Percentiles rank a stretch among this genome's conserved stretches.
phyloP scores from a whole-genome alignment of 2,888 invertebrate genomes.

The Eristalis arbustorum region DNA sequence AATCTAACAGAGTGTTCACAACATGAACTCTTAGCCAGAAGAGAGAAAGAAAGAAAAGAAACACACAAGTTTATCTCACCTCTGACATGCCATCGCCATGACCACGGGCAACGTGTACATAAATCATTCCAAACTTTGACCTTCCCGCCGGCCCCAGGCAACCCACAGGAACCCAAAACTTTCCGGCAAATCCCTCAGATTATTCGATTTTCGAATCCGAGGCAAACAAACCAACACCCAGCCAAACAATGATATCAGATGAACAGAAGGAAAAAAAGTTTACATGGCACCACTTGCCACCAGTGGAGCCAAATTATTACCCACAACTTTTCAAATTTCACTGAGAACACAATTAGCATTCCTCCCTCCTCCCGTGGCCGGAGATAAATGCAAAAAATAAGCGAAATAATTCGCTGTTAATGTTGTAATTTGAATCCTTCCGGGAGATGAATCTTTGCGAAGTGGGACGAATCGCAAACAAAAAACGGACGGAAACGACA shows the following conservation, averaged over 20 bases:
- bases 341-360: background rate
- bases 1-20: background rate
- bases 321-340: background rate
- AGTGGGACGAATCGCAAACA: background rate
- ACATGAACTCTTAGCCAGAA: background rate
- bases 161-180: background rate
- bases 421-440: conserved; percentile 30
- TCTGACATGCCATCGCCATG: background rate
- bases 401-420: conserved; percentile 1
- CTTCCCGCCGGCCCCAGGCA: background rate
- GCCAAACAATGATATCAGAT: background rate
- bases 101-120: background rate
- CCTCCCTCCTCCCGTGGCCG: background rate
- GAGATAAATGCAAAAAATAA: background rate
- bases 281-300: background rate
- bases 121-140: background rate
- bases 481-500: conserved; percentile 2
- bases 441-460: background rate
- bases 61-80: background rate
- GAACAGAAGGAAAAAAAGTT: background rate
- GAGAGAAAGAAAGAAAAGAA: no score
- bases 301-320: background rate
- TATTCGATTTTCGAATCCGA: background rate
- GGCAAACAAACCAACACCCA: background rate
- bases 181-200: background rate